Conservation (phyloP, 2,888 invertebrate genomes). For the Acanthoscelides obtectus region DNA sequence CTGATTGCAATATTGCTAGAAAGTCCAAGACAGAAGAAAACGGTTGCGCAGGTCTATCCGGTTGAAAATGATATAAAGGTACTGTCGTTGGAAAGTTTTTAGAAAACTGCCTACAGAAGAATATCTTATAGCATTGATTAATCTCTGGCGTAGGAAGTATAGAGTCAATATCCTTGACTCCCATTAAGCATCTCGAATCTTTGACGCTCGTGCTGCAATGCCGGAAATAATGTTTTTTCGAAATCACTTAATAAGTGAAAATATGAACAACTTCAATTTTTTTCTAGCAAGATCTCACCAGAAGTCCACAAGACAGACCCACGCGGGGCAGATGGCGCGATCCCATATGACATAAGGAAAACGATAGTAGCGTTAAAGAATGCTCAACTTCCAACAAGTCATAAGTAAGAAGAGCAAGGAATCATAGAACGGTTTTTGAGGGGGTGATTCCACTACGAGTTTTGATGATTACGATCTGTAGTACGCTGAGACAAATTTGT, state of each 20-base stretch:
- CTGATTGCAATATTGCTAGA: neutral
- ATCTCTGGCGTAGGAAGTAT: no score
- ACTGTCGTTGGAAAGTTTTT: neutral
- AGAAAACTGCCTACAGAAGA: no score
- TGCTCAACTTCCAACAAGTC: constrained; percentile 16
- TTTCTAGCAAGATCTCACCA: constrained; percentile 28
- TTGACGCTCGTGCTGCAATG: no score
- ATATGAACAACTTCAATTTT: constrained; percentile 4
- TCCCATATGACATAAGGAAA: constrained; percentile 23
- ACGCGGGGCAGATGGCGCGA: constrained; percentile 8
- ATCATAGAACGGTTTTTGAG: constrained; percentile 13
- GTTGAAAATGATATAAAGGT: neutral
- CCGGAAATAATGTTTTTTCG: no score
- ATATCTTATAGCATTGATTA: no score
- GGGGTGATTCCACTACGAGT: constrained; percentile 15
- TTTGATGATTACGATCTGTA: constrained; percentile 19
- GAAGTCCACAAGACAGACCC: constrained; percentile 20
- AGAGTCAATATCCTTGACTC: no score
- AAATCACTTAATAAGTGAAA: no score
- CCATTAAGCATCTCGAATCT: no score
- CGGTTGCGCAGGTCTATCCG: neutral
- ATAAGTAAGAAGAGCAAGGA: constrained; percentile 9
- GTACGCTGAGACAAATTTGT: constrained; percentile 10
- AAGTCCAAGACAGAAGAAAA: neutral
- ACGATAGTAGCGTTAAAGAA: constrained; percentile 23